Base-by-base conservation (phyloP, 2,888 invertebrate species). In the Ceramica pisi region DNA sequence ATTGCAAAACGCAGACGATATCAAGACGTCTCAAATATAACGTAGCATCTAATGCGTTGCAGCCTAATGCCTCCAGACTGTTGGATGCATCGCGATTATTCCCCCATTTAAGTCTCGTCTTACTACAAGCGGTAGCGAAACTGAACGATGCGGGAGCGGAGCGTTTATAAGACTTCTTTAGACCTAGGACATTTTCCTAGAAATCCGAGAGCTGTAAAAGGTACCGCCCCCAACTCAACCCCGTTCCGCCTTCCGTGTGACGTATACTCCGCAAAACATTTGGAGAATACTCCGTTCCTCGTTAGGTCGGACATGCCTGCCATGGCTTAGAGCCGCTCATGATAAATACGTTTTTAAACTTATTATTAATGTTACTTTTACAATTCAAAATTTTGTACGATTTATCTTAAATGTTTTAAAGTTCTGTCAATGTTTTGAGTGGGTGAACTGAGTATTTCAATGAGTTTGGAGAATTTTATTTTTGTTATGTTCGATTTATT, bases 11-110 rank as follows among this genome's bases (percentile, higher is more conserved):
- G 79, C 60, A 82, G 56, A 81, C 75, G 60, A 82, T 72, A 84
- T 79, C 76, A 71, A 77, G 68, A 68, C 76, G 68, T 67, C 67
- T 78, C 72, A 75, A 72, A 76, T 75, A 74, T 72, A 83, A 76
- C 46, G 66, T 57, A 59, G 61, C 67, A 55, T 83, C 76, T 85
- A 84, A 80, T 86, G 81, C 84, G 83, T 87, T 80, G 90, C 63
- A 62, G 59, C 64, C 71, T 81, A 78, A 77, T 79, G 86, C 83
- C 31, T 78, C 74, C 74, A 83, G 67, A 62, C 41, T 60, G 78
- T 75, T 81, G 86, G 90, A 91, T 93, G 92, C 91, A 91, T 88
- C 81, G 89, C 90, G 92, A 94, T 94, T 92, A 94, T 94, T 92
- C 85, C 82, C 75, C 88, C 91, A 93, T 94, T 94, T 94, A 87